Evolutionary conservation across 2,797 vertebrate genomes (phyloP).

Genomic region (Australoheros facetus): DNA sequence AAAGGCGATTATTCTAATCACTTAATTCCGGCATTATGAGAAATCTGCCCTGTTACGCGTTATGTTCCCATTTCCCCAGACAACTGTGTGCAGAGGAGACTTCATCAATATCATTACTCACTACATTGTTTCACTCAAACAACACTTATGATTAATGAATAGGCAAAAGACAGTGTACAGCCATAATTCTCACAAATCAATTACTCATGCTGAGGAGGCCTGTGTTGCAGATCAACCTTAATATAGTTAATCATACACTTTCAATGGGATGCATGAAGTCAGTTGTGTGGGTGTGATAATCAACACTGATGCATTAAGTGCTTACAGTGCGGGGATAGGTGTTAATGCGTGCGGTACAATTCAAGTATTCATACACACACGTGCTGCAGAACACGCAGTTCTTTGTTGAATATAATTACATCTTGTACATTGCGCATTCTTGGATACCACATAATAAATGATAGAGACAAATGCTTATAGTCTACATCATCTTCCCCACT

Average conservation of each 20-base stretch:
- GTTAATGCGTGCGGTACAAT: constrained; percentile 27
- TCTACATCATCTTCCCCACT: constrained; percentile 32
- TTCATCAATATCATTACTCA: constrained; percentile 79
- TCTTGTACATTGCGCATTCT: constrained; percentile 54
- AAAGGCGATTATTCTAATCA: constrained; percentile 82
- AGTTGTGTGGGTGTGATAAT: constrained; percentile 70
- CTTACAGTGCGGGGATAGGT: constrained; percentile 22
- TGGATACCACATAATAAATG: constrained; percentile 58
- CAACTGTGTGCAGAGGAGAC: constrained; percentile 68
- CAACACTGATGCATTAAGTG: constrained; percentile 60
- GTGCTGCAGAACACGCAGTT: constrained; percentile 30
- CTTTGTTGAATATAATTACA: constrained; percentile 62
- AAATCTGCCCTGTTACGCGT: constrained; percentile 75
- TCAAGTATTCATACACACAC: constrained; percentile 13
- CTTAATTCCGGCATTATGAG: constrained; percentile 80
- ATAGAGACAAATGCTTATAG: constrained; percentile 41
- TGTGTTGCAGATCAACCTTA: constrained; percentile 62
- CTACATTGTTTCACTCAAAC: constrained; percentile 74
- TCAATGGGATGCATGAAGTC: constrained; percentile 58
- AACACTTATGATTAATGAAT: constrained; percentile 77
- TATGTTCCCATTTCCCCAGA: constrained; percentile 74
- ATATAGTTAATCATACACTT: constrained; percentile 71
- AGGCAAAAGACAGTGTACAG: constrained; percentile 73
- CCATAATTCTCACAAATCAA: constrained; percentile 75
- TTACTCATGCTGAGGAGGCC: constrained; percentile 72